Evolutionary conservation across 2,113 vertebrate species (phyloP), one percentile per base, ranked within the genome.

Genomic region (Ceratotherium simum): DNA sequence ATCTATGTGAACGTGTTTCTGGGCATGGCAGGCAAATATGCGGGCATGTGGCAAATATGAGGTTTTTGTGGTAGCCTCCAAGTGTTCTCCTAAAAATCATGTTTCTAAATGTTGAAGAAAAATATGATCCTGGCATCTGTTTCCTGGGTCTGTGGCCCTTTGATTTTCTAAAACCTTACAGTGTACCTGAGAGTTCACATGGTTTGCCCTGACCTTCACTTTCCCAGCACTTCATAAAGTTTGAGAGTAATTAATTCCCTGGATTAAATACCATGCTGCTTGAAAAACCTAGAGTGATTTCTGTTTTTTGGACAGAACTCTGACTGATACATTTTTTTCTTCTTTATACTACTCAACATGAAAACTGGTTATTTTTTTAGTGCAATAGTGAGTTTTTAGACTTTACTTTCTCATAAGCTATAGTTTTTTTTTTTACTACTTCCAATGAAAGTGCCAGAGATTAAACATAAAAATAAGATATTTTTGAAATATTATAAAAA

Each of bases 391-490:
- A 46, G 4, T 81, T 95, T 94, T 79, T 31, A 91, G 65, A 56
- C 3, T 86, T 82, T 39, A 25, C 20, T 81, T 80, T 92, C 48
- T 36, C 33, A 75, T 86, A 96, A 91, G n/a, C 21, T 58, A 51
- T 42, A 82, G 16, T n/a, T 6, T 84, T 31, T 29, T 29, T 91
- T 97, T 80, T 89, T 91, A 97, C 21, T 69, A 62, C 81, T 81
- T 81, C 39, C 79, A 86, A 75, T 65, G 76, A 95, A 97, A 93
- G 7, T 89, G 27, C 11, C 89, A 93, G 60, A 91, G 12, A 91
- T 51, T 58, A 95, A 79, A 82, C 25, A 82, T 89, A 96, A 97
- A 95, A 94, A 89, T 95, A 89, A 91, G 39, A 42, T 76, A 85
- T 42, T 23, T 87, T 62, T 46, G 42, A 97, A 96, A 89, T 84